A percentile compares a stretch with the other conserved stretches of the same genome.
phyloP scores from a whole-genome alignment of 2,113 vertebrate genomes.

The Enhydra lutris region DNA sequence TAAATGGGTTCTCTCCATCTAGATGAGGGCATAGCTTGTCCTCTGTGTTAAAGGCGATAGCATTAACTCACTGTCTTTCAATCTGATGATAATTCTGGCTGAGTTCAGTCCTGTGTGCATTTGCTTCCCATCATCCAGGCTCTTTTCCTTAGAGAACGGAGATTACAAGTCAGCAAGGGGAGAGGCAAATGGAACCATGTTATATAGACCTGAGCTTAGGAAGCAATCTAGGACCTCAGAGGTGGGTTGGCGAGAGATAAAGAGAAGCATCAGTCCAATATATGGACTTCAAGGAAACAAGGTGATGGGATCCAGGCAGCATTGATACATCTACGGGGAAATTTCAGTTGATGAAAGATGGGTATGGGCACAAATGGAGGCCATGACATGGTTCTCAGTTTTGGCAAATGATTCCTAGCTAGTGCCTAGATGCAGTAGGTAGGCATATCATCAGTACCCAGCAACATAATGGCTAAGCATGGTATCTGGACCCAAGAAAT shows the following conservation, averaged over 20 bases:
- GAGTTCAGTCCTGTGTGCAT: background rate
- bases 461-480: background rate
- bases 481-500: background rate
- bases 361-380: background rate
- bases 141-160: background rate
- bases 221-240: background rate
- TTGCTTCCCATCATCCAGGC: background rate
- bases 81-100: background rate
- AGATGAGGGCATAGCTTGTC: background rate
- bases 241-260: background rate
- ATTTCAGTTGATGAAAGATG: background rate
- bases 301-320: background rate
- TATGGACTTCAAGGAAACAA: background rate
- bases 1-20: background rate
- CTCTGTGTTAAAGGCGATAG: background rate
- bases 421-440: background rate
- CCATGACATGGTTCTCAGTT: background rate
- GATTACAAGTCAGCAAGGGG: background rate
- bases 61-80: background rate
- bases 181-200: background rate
- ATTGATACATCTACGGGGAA: background rate
- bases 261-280: background rate
- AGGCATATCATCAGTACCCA: background rate
- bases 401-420: background rate
- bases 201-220: background rate